Conservation (phyloP, 1,140 invertebrate genomes). For the Popillia japonica region DNA sequence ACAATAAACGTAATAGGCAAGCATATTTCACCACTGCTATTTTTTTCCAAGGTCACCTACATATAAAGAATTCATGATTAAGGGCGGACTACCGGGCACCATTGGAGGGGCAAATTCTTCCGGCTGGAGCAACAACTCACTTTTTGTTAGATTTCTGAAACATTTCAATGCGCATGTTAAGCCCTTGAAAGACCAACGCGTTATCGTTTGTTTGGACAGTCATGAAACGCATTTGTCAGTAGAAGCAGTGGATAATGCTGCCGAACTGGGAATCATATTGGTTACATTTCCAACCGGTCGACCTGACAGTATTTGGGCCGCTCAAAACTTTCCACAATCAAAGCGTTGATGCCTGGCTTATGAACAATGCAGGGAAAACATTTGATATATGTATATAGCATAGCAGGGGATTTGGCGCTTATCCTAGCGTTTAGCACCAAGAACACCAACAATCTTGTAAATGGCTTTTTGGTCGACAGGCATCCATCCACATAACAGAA, state of each 20-base stretch:
- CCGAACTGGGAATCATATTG: neutral
- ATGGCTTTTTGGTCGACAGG: too few relatives aligned
- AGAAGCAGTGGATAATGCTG: neutral
- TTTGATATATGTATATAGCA: neutral
- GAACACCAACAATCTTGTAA: neutral
- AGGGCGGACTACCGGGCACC: too few relatives aligned
- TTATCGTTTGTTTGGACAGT: too few relatives aligned
- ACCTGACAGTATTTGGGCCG: neutral
- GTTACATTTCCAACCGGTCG: neutral
- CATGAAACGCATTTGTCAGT: neutral
- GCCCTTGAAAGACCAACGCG: too few relatives aligned
- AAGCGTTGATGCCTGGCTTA: neutral
- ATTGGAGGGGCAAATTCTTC: too few relatives aligned
- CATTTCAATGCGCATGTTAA: too few relatives aligned
- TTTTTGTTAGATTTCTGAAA: too few relatives aligned
- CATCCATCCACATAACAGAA: neutral
- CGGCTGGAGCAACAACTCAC: too few relatives aligned
- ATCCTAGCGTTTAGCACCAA: neutral
- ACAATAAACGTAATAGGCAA: too few relatives aligned
- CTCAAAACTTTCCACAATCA: neutral
- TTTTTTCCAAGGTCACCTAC: too few relatives aligned
- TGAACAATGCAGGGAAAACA: neutral
- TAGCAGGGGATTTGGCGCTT: neutral
- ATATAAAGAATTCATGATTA: too few relatives aligned
- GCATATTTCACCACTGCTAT: too few relatives aligned